Evolutionary conservation across 1,140 invertebrate species (phyloP).

Genomic region (Aphidius ervi): DNA sequence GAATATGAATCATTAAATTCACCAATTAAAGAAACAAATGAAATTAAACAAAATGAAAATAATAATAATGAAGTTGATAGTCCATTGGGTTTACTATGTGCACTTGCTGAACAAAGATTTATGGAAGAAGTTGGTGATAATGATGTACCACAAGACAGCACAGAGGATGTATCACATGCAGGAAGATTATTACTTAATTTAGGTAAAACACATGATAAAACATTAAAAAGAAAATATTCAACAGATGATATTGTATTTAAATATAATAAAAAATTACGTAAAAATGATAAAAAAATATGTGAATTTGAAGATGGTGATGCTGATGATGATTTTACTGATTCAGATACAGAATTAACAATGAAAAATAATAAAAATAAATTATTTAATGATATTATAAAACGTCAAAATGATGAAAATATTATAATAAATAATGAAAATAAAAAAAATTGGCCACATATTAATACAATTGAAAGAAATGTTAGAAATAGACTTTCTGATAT

Average conservation of each 20-base stretch:
- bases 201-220: slow-evolving; percentile 32
- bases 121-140: slow-evolving; percentile 66
- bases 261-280: slow-evolving; percentile 7
- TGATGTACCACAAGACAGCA: slow-evolving; percentile 16
- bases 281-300: too few relatives aligned
- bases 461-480: slow-evolving; percentile 76
- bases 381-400: slow-evolving; percentile 4
- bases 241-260: slow-evolving; percentile 13
- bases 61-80: slow-evolving; percentile 57
- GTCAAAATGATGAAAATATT: slow-evolving; percentile 32
- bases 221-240: slow-evolving; percentile 23
- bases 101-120: slow-evolving; percentile 78
- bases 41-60: slow-evolving; percentile 32
- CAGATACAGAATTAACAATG: slow-evolving; percentile 23
- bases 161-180: slow-evolving; percentile 33
- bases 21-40: slow-evolving; percentile 27
- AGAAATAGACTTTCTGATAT: slow-evolving; percentile 72
- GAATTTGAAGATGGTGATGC: slow-evolving; percentile 16
- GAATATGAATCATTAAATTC: slow-evolving; percentile 26
- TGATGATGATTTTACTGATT: slow-evolving; percentile 30
- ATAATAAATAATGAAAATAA: neutral
- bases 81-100: slow-evolving; percentile 76
- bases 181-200: slow-evolving; percentile 33
- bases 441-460: slow-evolving; percentile 52
- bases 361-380: slow-evolving; percentile 8